Evolutionary conservation across 2,888 invertebrate species (phyloP).

Genomic region (Laothoe populi): DNA sequence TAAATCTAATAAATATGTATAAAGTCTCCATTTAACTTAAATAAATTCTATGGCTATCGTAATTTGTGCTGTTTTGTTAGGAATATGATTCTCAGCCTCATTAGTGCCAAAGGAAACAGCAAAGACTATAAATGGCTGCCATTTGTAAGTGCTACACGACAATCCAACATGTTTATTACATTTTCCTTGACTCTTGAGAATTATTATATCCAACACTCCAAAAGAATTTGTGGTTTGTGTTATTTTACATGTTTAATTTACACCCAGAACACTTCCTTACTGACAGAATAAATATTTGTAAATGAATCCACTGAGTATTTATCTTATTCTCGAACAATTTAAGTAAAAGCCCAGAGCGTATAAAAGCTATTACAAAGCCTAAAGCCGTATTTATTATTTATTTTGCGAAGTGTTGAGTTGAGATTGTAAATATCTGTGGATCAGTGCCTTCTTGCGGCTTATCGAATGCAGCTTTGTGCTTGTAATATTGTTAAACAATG

Average conservation of each 20-base stretch:
- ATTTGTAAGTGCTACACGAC: constrained; percentile 57
- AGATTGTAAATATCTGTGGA: constrained; percentile 36
- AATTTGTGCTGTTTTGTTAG: constrained; percentile 48
- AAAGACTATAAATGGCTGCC: constrained; percentile 55
- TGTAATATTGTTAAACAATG: too few species aligned
- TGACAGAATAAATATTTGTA: constrained; percentile 28
- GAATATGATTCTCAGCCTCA: constrained; percentile 53
- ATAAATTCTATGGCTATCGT: constrained; percentile 42
- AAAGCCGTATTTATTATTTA: constrained; percentile 48
- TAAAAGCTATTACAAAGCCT: constrained; percentile 44
- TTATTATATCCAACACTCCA: constrained; percentile 47
- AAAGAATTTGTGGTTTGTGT: constrained; percentile 35
- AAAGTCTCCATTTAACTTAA: neutral
- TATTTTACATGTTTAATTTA: constrained; percentile 32
- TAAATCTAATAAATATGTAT: neutral
- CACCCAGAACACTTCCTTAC: constrained; percentile 17
- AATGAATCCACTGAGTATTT: constrained; percentile 41
- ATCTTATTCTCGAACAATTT: constrained; percentile 45
- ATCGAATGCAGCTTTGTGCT: constrained; percentile 34
- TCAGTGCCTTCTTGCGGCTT: constrained; percentile 28
- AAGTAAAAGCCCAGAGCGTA: constrained; percentile 46
- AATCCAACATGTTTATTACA: constrained; percentile 53
- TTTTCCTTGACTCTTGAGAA: constrained; percentile 44
- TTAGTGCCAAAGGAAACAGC: constrained; percentile 55
- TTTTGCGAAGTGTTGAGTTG: constrained; percentile 42